A percentile compares a stretch with the other conserved stretches of the same genome.
Conservation (phyloP, 2,888 invertebrate genomes). For the Xestobium rufovillosum region DNA sequence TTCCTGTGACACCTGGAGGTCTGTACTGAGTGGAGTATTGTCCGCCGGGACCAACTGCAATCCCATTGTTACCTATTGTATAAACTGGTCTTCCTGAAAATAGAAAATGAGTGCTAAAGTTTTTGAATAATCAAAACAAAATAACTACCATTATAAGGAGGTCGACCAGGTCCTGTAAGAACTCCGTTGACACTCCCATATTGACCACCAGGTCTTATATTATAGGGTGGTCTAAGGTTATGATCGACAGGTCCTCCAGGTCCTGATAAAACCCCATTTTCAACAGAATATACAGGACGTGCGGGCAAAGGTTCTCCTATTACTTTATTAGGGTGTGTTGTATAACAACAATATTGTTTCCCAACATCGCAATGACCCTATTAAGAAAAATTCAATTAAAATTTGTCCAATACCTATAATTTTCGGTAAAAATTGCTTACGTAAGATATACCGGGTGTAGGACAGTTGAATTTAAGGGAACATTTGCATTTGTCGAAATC, state of each 20-base stretch:
- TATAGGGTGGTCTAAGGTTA: slow-evolving; percentile 15
- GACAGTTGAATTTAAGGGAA: slow-evolving; percentile 50
- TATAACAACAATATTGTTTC: slow-evolving; percentile 59
- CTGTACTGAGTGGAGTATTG: slow-evolving; percentile 34
- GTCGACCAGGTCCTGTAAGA: slow-evolving; percentile 47
- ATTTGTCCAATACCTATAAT: background rate
- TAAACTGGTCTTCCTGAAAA: slow-evolving; percentile 11
- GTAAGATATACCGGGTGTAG: slow-evolving; percentile 47
- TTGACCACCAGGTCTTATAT: slow-evolving; percentile 13
- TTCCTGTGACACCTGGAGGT: slow-evolving; percentile 19
- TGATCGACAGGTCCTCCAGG: slow-evolving; percentile 39
- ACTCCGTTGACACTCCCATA: slow-evolving; percentile 27
- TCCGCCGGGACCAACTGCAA: slow-evolving; percentile 34
- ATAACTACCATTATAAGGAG: too few relatives aligned
- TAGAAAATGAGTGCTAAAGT: too few relatives aligned
- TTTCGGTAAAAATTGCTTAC: slow-evolving; percentile 34
- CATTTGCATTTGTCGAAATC: slow-evolving; percentile 46
- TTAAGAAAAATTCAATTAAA: slow-evolving; percentile 20
- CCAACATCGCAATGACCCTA: slow-evolving; percentile 58
- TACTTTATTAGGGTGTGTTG: slow-evolving; percentile 29
- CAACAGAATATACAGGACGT: slow-evolving; percentile 36
- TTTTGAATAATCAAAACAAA: too few relatives aligned
- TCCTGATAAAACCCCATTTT: slow-evolving; percentile 44
- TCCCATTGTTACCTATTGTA: slow-evolving; percentile 24
- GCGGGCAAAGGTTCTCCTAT: slow-evolving; percentile 35